Percentiles rank a stretch among this genome's conserved stretches.
Evolutionary conservation across 2,888 invertebrate genomes (phyloP).

Genomic region (Pristionchus japonicus): DNA sequence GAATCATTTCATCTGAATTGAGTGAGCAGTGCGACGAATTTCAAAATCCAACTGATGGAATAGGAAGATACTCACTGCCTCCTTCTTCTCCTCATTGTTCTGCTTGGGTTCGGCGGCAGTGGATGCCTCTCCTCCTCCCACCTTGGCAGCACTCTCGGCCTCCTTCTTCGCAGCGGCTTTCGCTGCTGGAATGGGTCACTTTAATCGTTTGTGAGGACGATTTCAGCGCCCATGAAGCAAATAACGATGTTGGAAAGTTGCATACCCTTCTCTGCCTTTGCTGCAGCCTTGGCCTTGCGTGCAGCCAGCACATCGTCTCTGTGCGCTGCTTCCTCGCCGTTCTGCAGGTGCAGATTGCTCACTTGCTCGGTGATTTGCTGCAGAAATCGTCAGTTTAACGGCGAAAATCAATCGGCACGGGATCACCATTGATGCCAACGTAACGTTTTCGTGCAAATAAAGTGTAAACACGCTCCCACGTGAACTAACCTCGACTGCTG

Average conservation of each 20-base stretch:
- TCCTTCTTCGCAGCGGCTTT: conserved; percentile 44
- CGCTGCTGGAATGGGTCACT: background rate
- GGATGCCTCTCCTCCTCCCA: background rate
- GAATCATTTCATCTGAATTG: too few relatives aligned
- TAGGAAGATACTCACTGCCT: background rate
- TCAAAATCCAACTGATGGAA: background rate
- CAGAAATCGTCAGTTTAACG: background rate
- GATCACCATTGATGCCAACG: background rate
- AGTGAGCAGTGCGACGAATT: too few relatives aligned
- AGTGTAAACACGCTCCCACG: too few relatives aligned
- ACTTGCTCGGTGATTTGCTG: conserved; percentile 31
- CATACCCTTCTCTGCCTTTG: conserved; percentile 58
- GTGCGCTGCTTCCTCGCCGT: conserved; percentile 29
- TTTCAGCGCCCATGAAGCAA: background rate
- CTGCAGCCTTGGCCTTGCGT: conserved; percentile 58
- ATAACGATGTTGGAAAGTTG: background rate
- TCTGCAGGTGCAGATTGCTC: background rate
- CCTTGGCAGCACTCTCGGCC: conserved; percentile 14
- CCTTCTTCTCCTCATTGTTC: background rate
- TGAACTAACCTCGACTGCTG: background rate
- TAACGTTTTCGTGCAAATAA: background rate
- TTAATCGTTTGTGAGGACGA: background rate
- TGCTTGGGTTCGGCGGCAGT: conserved; percentile 8
- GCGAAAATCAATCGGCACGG: background rate
- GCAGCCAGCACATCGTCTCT: conserved; percentile 48